Conservation (phyloP, 2,113 vertebrate genomes). For the Promerops cafer region DNA sequence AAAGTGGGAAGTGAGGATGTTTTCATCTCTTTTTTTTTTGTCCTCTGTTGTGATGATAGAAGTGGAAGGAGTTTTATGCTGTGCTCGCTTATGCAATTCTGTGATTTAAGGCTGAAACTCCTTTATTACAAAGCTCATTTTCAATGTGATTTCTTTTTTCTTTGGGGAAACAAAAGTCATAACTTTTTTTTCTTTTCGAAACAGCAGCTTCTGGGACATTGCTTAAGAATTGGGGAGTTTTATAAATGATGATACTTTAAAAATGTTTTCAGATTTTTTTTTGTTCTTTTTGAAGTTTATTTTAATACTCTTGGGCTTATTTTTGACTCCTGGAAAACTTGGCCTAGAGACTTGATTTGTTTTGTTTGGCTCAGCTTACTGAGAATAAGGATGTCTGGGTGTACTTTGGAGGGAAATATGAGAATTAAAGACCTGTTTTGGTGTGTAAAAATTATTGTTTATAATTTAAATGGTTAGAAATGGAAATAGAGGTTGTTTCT, state of each 20-base stretch:
- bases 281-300: not conserved
- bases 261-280: not conserved
- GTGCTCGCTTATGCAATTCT: not conserved
- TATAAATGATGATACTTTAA: not conserved
- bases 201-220: not conserved
- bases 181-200: not conserved
- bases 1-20: not conserved
- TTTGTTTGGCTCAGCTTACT: constrained; percentile 16
- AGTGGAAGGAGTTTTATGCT: not conserved
- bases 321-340: constrained; percentile 7
- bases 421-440: constrained; percentile 9
- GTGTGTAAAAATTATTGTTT: not conserved
- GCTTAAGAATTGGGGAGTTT: not conserved
- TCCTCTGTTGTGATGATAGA: not conserved
- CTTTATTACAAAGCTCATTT: not conserved
- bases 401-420: constrained; percentile 1
- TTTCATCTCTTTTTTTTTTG: not conserved
- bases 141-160: not conserved
- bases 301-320: not conserved
- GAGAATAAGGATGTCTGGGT: not conserved
- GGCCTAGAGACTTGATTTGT: not conserved
- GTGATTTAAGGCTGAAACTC: not conserved
- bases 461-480: constrained; percentile 7
- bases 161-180: not conserved
- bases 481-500: constrained; percentile 10